Evolutionary conservation across 1,140 invertebrate species (phyloP).

Genomic region (Ectropis grisescens): DNA sequence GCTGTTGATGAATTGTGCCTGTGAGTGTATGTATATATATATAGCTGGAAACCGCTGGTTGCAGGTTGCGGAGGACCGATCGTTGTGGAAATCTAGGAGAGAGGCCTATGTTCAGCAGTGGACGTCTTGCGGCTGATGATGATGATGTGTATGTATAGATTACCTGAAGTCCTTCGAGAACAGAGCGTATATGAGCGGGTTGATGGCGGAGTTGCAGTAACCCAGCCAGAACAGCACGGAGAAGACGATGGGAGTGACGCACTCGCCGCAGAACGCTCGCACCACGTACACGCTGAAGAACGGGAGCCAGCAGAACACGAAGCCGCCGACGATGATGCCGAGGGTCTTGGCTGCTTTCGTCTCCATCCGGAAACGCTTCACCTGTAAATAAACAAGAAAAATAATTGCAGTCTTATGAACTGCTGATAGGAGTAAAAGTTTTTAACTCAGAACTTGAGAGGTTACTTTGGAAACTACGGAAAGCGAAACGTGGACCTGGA

Average conservation of each 20-base stretch:
- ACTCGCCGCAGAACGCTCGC: slow-evolving; percentile 84
- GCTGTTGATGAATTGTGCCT: no score
- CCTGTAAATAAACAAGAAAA: slow-evolving; percentile 39
- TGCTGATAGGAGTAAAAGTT: no score
- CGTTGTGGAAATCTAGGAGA: no score
- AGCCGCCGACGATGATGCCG: slow-evolving; percentile 94
- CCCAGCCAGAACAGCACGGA: slow-evolving; percentile 97
- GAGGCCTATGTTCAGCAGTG: no score
- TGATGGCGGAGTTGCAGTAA: slow-evolving; percentile 96
- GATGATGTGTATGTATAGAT: no score
- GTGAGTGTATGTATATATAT: no score
- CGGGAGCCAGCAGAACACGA: slow-evolving; percentile 94
- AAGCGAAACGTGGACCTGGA: no score
- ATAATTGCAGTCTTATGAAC: not conserved
- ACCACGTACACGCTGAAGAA: slow-evolving; percentile 96
- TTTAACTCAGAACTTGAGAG: slow-evolving; percentile 1
- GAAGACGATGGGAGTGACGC: slow-evolving; percentile 86
- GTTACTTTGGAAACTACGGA: no score
- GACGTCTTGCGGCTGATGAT: no score
- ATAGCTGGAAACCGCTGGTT: no score
- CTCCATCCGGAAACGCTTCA: slow-evolving; percentile 90
- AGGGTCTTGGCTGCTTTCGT: slow-evolving; percentile 95
- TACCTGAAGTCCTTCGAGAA: slow-evolving; percentile 92
- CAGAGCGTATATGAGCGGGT: slow-evolving; percentile 92
- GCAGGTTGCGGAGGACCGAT: no score